Evolutionary conservation across 1,140 invertebrate species (phyloP), one percentile per base, ranked within the genome.

Genomic region (Brachystomella parvula): DNA sequence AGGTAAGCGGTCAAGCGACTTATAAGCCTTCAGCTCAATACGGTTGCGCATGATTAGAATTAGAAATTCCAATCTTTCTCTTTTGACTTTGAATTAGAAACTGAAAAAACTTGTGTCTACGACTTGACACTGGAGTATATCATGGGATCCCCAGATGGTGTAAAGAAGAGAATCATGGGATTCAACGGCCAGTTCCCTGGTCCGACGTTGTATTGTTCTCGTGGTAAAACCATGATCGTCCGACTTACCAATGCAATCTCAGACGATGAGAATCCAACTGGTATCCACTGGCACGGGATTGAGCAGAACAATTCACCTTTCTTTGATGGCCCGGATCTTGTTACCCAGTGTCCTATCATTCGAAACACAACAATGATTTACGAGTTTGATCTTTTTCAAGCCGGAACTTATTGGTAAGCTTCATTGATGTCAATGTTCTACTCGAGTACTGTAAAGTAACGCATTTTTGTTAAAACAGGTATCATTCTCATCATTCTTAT

Each of bases 151-250:
- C 64, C 64, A 9, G 64, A 65, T 49, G 64, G 64, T n/a, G 64
- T 65, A 47, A 12, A 3, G 12, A 65, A 63, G n/a, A 44, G 2
- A 6, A 65, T 65, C 28, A 17, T 65, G 3, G 58, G 33, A 6
- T 28, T 65, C 64, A 65, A 65, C 39, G 56, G 64, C 9, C 19
- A 47, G 30, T 65, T 61, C 47, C 64, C 64, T 12, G 64, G 56
- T 17, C 64, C 64, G 19, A 9, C 29, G n/a, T 29, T 65, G 29
- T 17, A 21, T 6, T 44, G 9, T 9, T 24, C 29, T 24, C 3
- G 24, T 3, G 57, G 57, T 15, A 35, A 65, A 28, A 47, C 31
- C 9, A 19, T 65, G 12, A 30, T 31, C 29, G 57, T 65, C n/a
- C 30, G 17, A 6, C 24, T 65, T 9, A 61, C 31, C n/a, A 65